Evolutionary conservation across 2,797 vertebrate genomes (phyloP), one percentile per base, ranked within the genome.

Genomic region (Hydrophis major): DNA sequence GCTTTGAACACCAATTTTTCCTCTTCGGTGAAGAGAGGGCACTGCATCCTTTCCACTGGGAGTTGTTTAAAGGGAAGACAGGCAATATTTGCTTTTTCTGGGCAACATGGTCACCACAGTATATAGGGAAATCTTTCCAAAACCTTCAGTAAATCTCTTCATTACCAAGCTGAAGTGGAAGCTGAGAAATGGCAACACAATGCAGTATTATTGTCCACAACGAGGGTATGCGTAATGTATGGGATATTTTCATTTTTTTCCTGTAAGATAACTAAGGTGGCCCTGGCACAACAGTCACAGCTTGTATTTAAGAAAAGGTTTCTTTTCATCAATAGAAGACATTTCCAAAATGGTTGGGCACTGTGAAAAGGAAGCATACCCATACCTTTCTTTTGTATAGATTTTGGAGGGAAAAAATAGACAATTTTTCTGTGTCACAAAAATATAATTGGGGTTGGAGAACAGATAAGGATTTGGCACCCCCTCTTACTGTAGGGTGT

Each of bases 401-500:
- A 32, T 55, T 47, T 57, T 57, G 74, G 55, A 47, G 69, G 16
- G 57, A 18, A 42, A 74, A 74, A n/a, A 47, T 4, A 50, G 28
- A 2, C 20, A 53, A 2, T 27, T n/a, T 3, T 27, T 18, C 16
- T 32, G 13, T 50, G 13, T 6, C 32, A 25, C 56, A 57, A 56
- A 57, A 57, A 20, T n/a, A 22, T 88, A 88, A 90, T 11, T 69
- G 16, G n/a, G 53, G 61, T 87, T 94, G 93, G 60, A 69, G 93
- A 93, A 91, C 83, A 60, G 27, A 63, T 10, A 28, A 63, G 11
- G 11, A 56, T 55, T 90, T 18, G 50, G 25, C 32, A 89, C 8
- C 55, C 83, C 32, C 61, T 20, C 22, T 4, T 61, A 7, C 42
- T 91, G 50, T 14, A 18, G 28, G 57, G 27, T 18, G 63, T 74